phyloP scores from a whole-genome alignment of 2,888 invertebrate species.

The Tenthredo scrophulariae region DNA sequence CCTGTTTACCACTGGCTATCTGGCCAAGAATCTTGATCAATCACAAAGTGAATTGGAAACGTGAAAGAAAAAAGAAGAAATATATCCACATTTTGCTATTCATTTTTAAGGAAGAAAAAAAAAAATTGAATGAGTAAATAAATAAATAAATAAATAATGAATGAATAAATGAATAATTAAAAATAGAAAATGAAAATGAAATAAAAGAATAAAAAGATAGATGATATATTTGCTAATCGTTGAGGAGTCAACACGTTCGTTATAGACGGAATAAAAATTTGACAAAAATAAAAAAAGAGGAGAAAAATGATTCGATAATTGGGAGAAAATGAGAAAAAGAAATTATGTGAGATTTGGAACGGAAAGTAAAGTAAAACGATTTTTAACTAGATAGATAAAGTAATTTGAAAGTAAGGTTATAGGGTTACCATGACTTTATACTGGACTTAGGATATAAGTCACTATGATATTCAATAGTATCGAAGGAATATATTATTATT shows the following conservation, averaged over 20 bases:
- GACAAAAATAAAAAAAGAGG: not conserved
- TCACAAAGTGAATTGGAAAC: too few relatives aligned
- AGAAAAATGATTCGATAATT: not conserved
- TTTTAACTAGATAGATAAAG: constrained; percentile 53
- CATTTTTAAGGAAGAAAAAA: not conserved
- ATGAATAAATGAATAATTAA: not conserved
- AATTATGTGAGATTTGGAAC: constrained; percentile 57
- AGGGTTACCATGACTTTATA: constrained; percentile 55
- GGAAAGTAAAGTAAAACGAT: constrained; percentile 37
- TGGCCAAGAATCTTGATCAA: too few relatives aligned
- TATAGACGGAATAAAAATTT: not conserved
- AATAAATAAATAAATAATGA: not conserved
- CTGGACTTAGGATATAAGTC: constrained; percentile 16
- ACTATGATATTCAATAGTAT: not conserved
- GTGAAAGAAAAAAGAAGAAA: not conserved
- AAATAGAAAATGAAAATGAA: not conserved
- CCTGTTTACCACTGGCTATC: too few relatives aligned
- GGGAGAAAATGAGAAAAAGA: constrained; percentile 7
- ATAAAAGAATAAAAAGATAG: not conserved
- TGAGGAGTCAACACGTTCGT: not conserved
- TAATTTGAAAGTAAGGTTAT: constrained; percentile 48
- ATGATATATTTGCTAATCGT: not conserved
- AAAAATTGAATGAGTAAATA: not conserved
- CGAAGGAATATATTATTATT: not conserved
- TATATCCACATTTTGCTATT: not conserved